Evolutionary conservation across 2,113 vertebrate species (phyloP), one percentile per base, ranked within the genome.

Genomic region (Plecotus auritus): DNA sequence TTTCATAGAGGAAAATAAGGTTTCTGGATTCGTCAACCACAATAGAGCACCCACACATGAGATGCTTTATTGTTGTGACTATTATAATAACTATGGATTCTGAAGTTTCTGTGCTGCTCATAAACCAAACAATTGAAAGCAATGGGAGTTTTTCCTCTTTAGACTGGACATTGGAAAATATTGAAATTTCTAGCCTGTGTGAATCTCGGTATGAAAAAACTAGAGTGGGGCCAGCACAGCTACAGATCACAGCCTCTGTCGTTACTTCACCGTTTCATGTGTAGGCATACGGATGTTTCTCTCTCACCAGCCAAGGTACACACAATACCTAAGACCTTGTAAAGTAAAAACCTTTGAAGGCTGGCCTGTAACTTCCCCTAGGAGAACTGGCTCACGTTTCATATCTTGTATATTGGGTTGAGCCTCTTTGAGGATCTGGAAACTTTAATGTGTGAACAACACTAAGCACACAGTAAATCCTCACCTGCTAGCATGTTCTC

Each of bases 401-500:
- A 80, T 45, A 51, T 51, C 35, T 10, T 67, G 16, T 51, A 73
- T 40, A 28, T 40, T 78, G 49, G 73, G 28, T 17, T 1, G 28
- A 70, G 32, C 7, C 45, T 83, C 72, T 88, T 70, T 61, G 42
- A 97, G 56, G 40, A 74, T 72, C 28, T 81, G n/a, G 76, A 78
- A 87, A 56, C 13, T 76, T 82, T 56, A 81, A 59, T 77, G 90
- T 90, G 84, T 42, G 77, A 49, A 47, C 51, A 90, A 76, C 26
- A 88, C 49, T 12, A 85, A 66, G 12, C 14, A 26, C 80, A 72
- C 22, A 47, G 22, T 88, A 37, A 73, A 67, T 74, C 93, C 47
- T 92, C 59, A 85, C 70, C 45, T 81, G 90, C n/a, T 45, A 28
- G 80, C 47, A 72, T 87, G 20, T 91, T 95, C 61, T 88, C 92